phyloP scores from a whole-genome alignment of 2,888 invertebrate species.

The Drosophila koepferae region DNA sequence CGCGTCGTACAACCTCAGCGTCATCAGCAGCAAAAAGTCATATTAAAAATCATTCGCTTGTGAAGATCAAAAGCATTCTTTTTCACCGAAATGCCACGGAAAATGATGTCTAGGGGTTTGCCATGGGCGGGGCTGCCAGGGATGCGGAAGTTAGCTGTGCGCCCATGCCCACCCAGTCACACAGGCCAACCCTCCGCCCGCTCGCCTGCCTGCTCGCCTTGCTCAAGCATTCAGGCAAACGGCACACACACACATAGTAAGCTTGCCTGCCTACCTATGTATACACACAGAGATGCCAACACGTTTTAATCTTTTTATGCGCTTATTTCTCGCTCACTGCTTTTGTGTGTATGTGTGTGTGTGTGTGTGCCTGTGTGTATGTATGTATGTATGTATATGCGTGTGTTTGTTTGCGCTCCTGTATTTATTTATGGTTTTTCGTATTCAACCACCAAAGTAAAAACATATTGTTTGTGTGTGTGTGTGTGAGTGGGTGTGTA shows the following conservation, averaged over 20 bases:
- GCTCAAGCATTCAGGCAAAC: constrained; percentile 75
- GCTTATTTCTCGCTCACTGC: constrained; percentile 42
- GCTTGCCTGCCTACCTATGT: constrained; percentile 68
- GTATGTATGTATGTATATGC: constrained; percentile 36
- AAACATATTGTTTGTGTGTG: constrained; percentile 49
- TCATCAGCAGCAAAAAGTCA: constrained; percentile 71
- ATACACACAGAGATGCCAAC: constrained; percentile 46
- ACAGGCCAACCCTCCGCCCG: constrained; percentile 1
- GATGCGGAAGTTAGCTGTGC: constrained; percentile 59
- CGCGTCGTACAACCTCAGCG: constrained; percentile 21
- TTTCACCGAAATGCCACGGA: constrained; percentile 79
- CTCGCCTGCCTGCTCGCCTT: constrained; percentile 39
- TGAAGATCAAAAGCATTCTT: constrained; percentile 85
- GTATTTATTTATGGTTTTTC: constrained; percentile 81
- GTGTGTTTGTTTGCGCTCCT: constrained; percentile 22
- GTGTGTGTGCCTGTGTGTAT: constrained; percentile 21
- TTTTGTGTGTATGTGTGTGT: constrained; percentile 13
- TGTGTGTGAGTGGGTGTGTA: constrained; percentile 19
- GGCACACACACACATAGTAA: constrained; percentile 34
- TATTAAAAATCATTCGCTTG: constrained; percentile 84
- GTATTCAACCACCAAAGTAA: constrained; percentile 78
- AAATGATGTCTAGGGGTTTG: constrained; percentile 61
- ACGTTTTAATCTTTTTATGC: constrained; percentile 67
- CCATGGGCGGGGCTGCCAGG: constrained; percentile 22
- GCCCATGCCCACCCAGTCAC: constrained; percentile 30